Evolutionary conservation across 1,140 invertebrate genomes (phyloP).

Genomic region (Polypedilum vanderplanki): DNA sequence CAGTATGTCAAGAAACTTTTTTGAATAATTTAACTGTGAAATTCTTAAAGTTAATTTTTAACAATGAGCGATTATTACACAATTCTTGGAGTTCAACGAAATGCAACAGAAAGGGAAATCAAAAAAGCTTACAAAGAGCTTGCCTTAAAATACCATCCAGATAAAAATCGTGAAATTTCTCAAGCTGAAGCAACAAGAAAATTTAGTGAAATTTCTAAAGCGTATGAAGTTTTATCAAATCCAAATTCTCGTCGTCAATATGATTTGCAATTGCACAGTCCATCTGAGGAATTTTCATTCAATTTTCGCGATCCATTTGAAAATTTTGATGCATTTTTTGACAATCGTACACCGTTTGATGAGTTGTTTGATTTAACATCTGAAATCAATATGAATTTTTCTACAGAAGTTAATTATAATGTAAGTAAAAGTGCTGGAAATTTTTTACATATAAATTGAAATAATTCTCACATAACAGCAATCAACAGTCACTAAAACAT

Average conservation of each 20-base stretch:
- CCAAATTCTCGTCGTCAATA: conserved; percentile 61
- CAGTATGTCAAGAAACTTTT: neutral
- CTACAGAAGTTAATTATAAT: too few species aligned
- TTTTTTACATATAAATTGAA: too few species aligned
- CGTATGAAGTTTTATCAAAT: conserved; percentile 92
- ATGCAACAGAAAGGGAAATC: conserved; percentile 73
- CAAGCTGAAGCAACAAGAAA: conserved; percentile 66
- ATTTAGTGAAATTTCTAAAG: conserved; percentile 93
- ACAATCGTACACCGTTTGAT: neutral
- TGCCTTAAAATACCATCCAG: conserved; percentile 93
- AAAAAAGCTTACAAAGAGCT: conserved; percentile 89
- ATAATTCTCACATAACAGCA: neutral
- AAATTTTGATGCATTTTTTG: neutral
- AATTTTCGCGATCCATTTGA: conserved; percentile 4
- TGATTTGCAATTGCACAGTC: neutral
- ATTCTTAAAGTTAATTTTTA: conserved; percentile 60
- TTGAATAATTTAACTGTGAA: neutral
- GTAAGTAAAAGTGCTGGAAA: too few species aligned
- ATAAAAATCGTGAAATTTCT: conserved; percentile 90
- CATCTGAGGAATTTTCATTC: neutral
- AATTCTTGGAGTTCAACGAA: conserved; percentile 80
- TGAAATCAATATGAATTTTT: too few species aligned
- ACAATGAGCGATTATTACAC: conserved; percentile 95
- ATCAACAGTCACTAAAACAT: neutral
- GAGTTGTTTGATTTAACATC: too few species aligned